These are phyloP conservation scores for Bombus consobrinus DNA, from an alignment of 1,140 invertebrate genomes.

Conservation along the genomic window DNA sequence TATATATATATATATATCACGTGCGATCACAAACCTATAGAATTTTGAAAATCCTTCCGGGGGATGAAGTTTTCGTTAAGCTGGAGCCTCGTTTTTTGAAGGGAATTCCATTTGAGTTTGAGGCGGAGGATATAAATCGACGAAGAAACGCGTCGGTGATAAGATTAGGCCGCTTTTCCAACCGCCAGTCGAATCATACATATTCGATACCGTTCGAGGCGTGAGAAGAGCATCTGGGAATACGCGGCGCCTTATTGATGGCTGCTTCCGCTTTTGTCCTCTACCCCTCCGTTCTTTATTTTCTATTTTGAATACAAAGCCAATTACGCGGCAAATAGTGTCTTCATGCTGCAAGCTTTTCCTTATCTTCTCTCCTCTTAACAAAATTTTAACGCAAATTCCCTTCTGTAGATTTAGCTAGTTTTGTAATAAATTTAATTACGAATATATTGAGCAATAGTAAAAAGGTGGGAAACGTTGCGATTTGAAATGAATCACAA, in stretches of 20 bases:
- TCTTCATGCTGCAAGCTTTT: neutral
- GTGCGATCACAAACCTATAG: conserved; percentile 29
- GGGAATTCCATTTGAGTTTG: conserved; percentile 51
- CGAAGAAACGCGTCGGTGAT: conserved; percentile 48
- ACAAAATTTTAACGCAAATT: neutral
- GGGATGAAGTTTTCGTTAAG: conserved; percentile 49
- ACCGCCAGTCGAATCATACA: conserved; percentile 58
- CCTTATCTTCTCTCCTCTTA: neutral
- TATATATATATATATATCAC: neutral
- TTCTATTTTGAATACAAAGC: neutral
- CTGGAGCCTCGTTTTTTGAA: conserved; percentile 22
- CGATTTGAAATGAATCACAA: too few species aligned
- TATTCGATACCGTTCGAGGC: conserved; percentile 61
- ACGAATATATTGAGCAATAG: too few species aligned
- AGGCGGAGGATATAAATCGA: conserved; percentile 12
- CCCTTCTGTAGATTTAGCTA: too few species aligned
- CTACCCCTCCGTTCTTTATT: conserved; percentile 45
- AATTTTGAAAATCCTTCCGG: conserved; percentile 42
- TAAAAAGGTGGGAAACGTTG: too few species aligned
- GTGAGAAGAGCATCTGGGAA: conserved; percentile 56
- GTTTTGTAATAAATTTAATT: too few species aligned
- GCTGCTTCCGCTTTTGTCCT: conserved; percentile 49
- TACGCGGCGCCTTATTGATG: conserved; percentile 37
- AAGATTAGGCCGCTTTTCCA: conserved; percentile 63
- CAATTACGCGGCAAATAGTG: neutral